These are phyloP conservation scores for Sesia apiformis DNA, from an alignment of 2,888 invertebrate species.

Conservation along the genomic window DNA sequence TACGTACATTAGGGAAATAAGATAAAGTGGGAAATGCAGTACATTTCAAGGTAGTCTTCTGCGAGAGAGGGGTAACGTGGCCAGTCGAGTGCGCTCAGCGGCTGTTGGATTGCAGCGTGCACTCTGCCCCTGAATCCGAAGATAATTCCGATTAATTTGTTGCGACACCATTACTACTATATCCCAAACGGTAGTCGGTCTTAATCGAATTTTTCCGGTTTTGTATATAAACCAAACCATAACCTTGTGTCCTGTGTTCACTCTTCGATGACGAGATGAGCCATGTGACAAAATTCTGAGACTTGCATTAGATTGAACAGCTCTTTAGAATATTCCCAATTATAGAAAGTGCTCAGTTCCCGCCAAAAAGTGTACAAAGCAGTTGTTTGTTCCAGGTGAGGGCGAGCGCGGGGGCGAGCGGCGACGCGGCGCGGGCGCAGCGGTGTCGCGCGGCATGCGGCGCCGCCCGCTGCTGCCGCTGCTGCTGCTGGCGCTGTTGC, in stretches of 20 bases:
- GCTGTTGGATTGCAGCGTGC: no score
- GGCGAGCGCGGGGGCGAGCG: conserved; percentile 39
- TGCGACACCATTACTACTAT: no score
- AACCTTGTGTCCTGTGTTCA: not conserved
- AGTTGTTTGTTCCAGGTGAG: conserved; percentile 43
- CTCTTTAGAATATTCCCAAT: not conserved
- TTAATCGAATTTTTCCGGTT: not conserved
- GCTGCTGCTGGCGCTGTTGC: conserved; percentile 67
- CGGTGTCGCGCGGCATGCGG: conserved; percentile 69
- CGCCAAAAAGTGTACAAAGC: not conserved
- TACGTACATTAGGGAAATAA: no score
- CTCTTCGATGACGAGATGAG: not conserved
- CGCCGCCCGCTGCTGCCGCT: conserved; percentile 69
- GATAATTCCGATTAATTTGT: no score
- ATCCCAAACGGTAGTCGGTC: no score
- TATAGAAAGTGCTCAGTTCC: not conserved
- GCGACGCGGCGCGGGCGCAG: conserved; percentile 51
- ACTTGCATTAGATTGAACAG: not conserved
- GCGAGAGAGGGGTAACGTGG: no score
- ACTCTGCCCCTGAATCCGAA: no score
- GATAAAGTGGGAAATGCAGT: no score
- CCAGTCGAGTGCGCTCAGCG: no score
- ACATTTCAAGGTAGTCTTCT: no score
- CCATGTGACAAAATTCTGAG: not conserved
- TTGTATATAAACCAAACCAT: not conserved